phyloP scores from a whole-genome alignment of 2,888 invertebrate species.

The Halictus quadricinctus region DNA sequence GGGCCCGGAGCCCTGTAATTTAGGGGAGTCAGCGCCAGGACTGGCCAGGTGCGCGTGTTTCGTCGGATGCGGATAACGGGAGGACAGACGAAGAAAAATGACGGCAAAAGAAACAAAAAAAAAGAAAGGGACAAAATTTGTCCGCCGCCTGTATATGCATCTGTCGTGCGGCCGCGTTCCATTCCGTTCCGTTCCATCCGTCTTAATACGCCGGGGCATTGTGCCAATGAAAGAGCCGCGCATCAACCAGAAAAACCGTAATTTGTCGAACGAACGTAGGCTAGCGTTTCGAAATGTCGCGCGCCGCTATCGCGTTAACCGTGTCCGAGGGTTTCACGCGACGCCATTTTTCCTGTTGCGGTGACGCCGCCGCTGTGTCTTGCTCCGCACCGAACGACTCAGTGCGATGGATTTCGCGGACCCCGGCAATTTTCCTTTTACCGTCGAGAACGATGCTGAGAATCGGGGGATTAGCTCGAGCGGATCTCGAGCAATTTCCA shows the following conservation, averaged over 20 bases:
- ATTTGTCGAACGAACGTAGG: slow-evolving; percentile 19
- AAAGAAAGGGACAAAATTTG: slow-evolving; percentile 57
- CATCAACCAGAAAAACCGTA: slow-evolving; percentile 15
- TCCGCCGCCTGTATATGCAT: slow-evolving; percentile 71
- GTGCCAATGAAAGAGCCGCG: slow-evolving; percentile 36
- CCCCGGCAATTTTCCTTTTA: background rate
- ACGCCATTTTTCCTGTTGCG: background rate
- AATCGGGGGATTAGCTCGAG: background rate
- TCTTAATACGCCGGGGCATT: slow-evolving; percentile 64
- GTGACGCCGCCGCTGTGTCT: background rate
- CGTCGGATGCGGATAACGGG: slow-evolving; percentile 26
- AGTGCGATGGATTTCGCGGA: background rate
- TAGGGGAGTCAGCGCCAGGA: slow-evolving; percentile 47
- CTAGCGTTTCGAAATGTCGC: background rate
- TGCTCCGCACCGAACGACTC: no score
- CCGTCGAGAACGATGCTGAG: background rate
- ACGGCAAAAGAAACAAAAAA: slow-evolving; percentile 33
- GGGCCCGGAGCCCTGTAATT: slow-evolving; percentile 45
- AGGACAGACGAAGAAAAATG: slow-evolving; percentile 37
- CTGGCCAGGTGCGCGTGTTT: slow-evolving; percentile 53
- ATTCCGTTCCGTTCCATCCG: slow-evolving; percentile 72
- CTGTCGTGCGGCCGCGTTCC: slow-evolving; percentile 71
- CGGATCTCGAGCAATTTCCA: slow-evolving; percentile 11
- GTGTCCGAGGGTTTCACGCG: background rate
- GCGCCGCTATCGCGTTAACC: slow-evolving; percentile 5